Conservation (phyloP, 2,888 invertebrate genomes). For the Torymus auratus region DNA sequence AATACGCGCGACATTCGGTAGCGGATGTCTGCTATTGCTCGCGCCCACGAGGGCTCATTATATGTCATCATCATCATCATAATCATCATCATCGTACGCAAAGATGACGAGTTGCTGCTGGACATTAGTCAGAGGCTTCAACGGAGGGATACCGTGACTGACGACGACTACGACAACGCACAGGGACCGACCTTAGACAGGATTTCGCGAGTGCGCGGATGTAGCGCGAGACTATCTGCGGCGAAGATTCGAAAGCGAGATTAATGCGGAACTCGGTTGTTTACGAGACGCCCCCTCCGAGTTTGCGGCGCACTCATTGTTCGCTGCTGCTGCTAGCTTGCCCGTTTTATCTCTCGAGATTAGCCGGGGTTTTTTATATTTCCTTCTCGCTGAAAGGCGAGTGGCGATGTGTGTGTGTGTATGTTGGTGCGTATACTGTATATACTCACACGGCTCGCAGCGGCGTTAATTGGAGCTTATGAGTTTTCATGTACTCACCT, state of each 20-base stretch:
- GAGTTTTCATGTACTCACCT: constrained; percentile 60
- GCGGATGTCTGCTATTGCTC: constrained; percentile 75
- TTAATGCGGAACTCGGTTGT: constrained; percentile 52
- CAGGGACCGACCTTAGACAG: constrained; percentile 8
- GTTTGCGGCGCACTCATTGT: constrained; percentile 15
- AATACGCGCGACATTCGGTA: constrained; percentile 59
- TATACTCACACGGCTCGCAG: constrained; percentile 22
- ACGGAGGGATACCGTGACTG: constrained; percentile 2
- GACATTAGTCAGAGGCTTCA: constrained; percentile 32
- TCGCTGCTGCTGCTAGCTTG: constrained; percentile 33
- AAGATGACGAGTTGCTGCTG: constrained; percentile 64
- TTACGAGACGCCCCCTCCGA: constrained; percentile 36
- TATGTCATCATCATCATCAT: constrained; percentile 72
- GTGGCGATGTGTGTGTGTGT: neutral
- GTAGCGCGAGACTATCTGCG: neutral
- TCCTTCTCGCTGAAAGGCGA: constrained; percentile 29
- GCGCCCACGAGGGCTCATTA: constrained; percentile 75
- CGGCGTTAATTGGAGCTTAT: constrained; percentile 35
- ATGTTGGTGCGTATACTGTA: neutral
- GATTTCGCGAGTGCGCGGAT: constrained; percentile 1
- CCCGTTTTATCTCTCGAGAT: constrained; percentile 29
- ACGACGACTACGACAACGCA: constrained; percentile 12
- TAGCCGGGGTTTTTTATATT: constrained; percentile 48
- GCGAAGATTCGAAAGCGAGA: constrained; percentile 41
- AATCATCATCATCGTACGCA: constrained; percentile 65